Evolutionary conservation across 2,113 vertebrate species (phyloP).

Genomic region (Procapra przewalskii): DNA sequence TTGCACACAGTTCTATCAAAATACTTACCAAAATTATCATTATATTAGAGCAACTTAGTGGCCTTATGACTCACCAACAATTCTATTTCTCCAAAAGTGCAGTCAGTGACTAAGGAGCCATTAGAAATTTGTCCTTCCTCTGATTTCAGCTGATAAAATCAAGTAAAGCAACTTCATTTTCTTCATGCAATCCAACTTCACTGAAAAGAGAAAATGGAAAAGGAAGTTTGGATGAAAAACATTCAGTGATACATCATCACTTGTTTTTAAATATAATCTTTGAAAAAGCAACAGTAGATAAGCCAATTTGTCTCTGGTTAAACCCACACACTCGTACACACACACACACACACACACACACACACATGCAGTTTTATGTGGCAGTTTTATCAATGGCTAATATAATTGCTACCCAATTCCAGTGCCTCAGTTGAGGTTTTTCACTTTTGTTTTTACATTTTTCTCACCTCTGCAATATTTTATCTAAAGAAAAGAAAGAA

Average conservation of each 20-base stretch:
- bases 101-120: background rate
- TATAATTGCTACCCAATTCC: background rate
- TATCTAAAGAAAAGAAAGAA: background rate
- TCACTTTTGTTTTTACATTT: background rate
- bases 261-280: conserved; percentile 35
- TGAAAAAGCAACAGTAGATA: background rate
- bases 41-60: background rate
- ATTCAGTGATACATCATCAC: background rate
- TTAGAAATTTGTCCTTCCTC: background rate
- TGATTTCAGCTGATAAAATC: background rate
- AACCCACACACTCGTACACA: background rate
- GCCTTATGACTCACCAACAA: background rate
- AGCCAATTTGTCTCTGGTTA: background rate
- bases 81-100: background rate
- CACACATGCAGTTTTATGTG: background rate
- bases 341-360: no score
- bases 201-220: background rate
- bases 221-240: background rate
- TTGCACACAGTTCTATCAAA: conserved; percentile 7
- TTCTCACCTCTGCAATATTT: background rate
- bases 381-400: background rate
- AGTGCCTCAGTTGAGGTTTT: background rate
- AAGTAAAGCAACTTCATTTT: background rate
- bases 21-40: background rate
- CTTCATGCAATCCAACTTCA: background rate